Base-by-base conservation (phyloP, 1,140 invertebrate genomes). In the Dendroctonus valens region DNA sequence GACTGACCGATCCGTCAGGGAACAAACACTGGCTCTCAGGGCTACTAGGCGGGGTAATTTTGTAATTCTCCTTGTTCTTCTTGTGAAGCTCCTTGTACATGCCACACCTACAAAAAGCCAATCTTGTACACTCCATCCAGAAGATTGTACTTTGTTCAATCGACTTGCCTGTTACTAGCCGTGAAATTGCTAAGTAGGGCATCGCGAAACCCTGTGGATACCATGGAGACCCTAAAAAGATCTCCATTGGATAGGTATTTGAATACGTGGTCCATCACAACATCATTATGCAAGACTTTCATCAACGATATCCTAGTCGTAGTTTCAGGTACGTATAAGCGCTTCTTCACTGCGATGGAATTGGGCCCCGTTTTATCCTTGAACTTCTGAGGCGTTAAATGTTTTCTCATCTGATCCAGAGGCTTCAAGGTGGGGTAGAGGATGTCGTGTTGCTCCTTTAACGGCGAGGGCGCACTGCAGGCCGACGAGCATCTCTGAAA, bases 21-120 rank as follows among this genome's bases (percentile, higher is more conserved):
- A 69, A 70, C 50, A 65, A 65, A 40, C 63, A 51, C 48, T 59
- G 41, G 12, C 66, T 67, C 14, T 72, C 69, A 5, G 73, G 72
- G 41, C 68, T 72, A 40, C 49, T 69, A 0, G 73, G 71, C 7
- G 71, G 70, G 26, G 73, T 73, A 40, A 70, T 71, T 49, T 66
- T 60, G 63, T 74, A 73, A 69, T 75, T 75, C 51, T 75, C 74
- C 46, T 75, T 75, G 61, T 73, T 72, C 12, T 64, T 59, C 48
- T 69, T 69, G 61, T 74, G 67, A 50, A 7, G 48, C 15, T 66
- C 57, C 41, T 51, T 67, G 48, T 60, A 74, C 9, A 50, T 9
- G 9, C 52, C 6, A 55, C 49, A 70, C 41, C 69, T 70, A 26
- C 14, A 59, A 59, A 26, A 44, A n/a, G 11, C 5, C 11, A 52